Evolutionary conservation across 2,797 vertebrate species (phyloP).

Genomic region (Martes flavigula): DNA sequence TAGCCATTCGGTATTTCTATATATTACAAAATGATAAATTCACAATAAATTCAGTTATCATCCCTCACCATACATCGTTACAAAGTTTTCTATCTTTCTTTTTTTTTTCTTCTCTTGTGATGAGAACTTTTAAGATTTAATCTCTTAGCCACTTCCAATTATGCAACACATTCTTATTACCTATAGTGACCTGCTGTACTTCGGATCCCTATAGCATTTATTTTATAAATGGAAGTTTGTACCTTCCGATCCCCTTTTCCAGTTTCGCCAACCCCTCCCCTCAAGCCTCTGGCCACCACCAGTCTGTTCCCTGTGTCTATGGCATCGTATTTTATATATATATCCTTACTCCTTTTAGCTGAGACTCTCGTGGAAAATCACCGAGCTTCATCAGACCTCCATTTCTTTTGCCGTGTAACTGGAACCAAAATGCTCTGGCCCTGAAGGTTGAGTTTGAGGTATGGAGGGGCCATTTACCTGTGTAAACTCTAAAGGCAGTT

Average conservation of each 20-base stretch:
- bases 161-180: not conserved
- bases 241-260: not conserved
- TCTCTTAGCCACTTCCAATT: not conserved
- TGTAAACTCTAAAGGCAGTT: not conserved
- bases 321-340: too few species aligned
- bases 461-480: fast-evolving
- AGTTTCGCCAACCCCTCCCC: too few species aligned
- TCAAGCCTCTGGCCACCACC: not conserved
- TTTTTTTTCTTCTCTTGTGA: not conserved
- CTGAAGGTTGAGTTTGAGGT: not conserved
- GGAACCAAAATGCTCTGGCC: not conserved
- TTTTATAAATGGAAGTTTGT: not conserved
- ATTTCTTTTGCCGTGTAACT: not conserved
- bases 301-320: not conserved
- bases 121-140: not conserved
- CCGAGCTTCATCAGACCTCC: not conserved
- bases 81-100: not conserved
- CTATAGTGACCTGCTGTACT: not conserved
- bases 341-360: fast-evolving
- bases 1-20: not conserved
- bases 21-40: not conserved
- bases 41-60: not conserved
- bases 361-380: not conserved
- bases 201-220: not conserved
- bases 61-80: not conserved